Base-by-base conservation (phyloP, 2,888 invertebrate species). In the Hedya salicella region DNA sequence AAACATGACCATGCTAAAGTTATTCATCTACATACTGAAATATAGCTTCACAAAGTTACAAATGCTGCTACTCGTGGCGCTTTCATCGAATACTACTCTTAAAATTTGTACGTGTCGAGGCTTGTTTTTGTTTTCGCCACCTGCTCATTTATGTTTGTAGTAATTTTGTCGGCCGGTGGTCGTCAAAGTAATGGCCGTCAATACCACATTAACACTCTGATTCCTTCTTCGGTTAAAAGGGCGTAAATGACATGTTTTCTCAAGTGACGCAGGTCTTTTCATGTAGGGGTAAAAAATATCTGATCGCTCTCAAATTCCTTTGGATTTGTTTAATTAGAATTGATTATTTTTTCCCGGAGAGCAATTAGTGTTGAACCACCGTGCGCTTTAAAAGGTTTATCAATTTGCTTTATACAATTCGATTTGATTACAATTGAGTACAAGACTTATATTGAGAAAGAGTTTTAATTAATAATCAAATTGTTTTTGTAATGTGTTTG, bases 301-400 rank as follows among this genome's bases (percentile, higher is more conserved):
- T 0, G 19, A 54, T 46, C 21, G n/a, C 36, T n/a, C 30, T 21
- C 44, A 53, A 59, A 65, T 53, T 65, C 50, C 44, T 44, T 25
- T 62, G 17, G 46, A 53, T 65, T 46, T 60, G 30, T 60, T 60
- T 60, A 65, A 65, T 65, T 65, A 48, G 39, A 57, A 57, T 59
- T 13, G 44, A 44, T 59, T 52, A 19, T 52, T 65, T 60, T n/a
- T 59, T 17, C 52, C 59, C 46, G 30, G 39, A 46, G 44, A 46
- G 11, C 46, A 16, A 40, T 59, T 65, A 39, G 59, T 48, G 36
- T 53, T 14, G 48, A 57, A 63, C 49, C 49, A 59, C 52, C 17
- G 46, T 19, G 52, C 59, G 50, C 36, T 39, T 60, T 52, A 39
- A 57, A 36, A 64, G 44, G 46, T 46, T 57, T 62, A 3, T 44